These are phyloP conservation scores for Pteromalus puparum DNA, from an alignment of 1,140 invertebrate genomes.

Conservation along the genomic window DNA sequence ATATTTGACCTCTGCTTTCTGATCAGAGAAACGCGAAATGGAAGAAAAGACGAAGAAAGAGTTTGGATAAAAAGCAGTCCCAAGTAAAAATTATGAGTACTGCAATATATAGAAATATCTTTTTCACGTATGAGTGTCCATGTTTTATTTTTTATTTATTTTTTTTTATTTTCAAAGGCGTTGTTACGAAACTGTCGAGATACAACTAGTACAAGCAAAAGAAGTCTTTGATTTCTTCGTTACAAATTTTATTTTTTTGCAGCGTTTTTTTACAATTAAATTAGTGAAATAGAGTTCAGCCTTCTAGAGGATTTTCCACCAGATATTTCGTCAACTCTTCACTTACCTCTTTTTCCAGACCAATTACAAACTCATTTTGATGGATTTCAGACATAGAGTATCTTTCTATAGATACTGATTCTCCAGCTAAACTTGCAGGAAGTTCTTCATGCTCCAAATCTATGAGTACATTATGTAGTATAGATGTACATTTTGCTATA, in stretches of 20 bases:
- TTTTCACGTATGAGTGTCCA: constrained; percentile 24
- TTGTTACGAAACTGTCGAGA: constrained; percentile 38
- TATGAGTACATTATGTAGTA: neutral
- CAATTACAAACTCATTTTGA: too few relatives aligned
- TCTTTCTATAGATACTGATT: too few relatives aligned
- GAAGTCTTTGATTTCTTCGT: too few relatives aligned
- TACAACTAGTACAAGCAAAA: constrained; percentile 34
- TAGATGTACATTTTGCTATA: neutral
- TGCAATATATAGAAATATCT: constrained; percentile 22
- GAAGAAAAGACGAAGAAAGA: constrained; percentile 23
- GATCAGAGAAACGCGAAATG: constrained; percentile 17
- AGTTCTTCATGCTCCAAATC: neutral
- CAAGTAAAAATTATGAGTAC: constrained; percentile 29
- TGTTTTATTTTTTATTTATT: too few relatives aligned
- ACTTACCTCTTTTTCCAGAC: too few relatives aligned
- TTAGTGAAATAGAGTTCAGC: too few relatives aligned
- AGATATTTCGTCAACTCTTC: too few relatives aligned
- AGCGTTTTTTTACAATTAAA: too few relatives aligned
- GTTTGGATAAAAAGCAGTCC: constrained; percentile 34
- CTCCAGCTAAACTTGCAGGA: too few relatives aligned
- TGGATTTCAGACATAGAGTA: too few relatives aligned
- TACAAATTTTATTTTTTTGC: too few relatives aligned
- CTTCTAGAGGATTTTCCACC: too few relatives aligned
- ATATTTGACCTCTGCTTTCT: neutral
- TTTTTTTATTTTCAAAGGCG: constrained; percentile 15